Evolutionary conservation across 2,797 vertebrate species (phyloP), one percentile per base, ranked within the genome.

Genomic region (Spea hammondii): DNA sequence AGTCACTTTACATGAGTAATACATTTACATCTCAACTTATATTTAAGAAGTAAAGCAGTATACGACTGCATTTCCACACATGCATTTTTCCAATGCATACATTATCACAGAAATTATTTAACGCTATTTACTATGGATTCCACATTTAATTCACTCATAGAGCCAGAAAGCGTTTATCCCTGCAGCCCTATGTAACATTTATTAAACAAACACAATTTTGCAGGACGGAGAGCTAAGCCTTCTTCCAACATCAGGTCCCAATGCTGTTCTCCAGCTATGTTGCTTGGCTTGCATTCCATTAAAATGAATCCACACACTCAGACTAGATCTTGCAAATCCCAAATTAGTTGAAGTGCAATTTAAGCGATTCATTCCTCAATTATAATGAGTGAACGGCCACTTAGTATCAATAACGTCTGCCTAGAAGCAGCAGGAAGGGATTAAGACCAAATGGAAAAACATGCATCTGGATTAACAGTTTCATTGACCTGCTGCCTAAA

Each of bases 261-360:
- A 17, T 72, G 32, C 57, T 62, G 12, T 64, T 77, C 47, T 65
- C 10, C 48, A 48, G 44, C 46, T 57, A 49, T 68, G 47, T 48
- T 44, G 49, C 55, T 77, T 77, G 53, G 13, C 53, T 62, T 73
- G 70, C 57, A 73, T 81, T 53, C 70, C 74, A 81, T 77, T 82
- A 73, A 81, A 82, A 64, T 68, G 74, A 77, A 77, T 81, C 69
- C 62, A 76, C 53, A 8, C 69, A 72, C 79, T 82, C 65, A 82
- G 74, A 82, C 53, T 72, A 77, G 74, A 82, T 77, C 70, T 70
- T 77, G 70, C 79, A 82, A 82, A 82, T 77, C 79, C 74, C 70
- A 82, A 77, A 82, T 82, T 77, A 82, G 74, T 82, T 82, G 79
- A 82, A 82, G 79, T 73, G 79, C 79, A 82, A 82, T 82, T 77